A percentile compares a stretch with the other conserved stretches of the same genome.
Conservation (phyloP, 2,113 vertebrate species). For the Sinocyclocheilus anophthalmus region DNA sequence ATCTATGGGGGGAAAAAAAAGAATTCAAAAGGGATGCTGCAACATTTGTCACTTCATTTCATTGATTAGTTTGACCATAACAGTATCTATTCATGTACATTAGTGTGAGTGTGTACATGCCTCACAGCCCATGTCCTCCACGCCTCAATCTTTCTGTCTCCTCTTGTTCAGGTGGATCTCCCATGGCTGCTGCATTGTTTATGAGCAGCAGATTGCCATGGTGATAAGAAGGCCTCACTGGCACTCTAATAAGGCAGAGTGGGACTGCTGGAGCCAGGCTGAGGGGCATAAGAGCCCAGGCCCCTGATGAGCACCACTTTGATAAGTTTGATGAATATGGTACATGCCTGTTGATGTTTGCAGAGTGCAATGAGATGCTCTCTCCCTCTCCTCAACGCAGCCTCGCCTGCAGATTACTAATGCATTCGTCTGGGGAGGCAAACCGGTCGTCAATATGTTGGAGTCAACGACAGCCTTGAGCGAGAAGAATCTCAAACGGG, state of each 20-base stretch:
- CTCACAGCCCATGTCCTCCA: neutral
- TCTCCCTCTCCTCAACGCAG: conserved; percentile 29
- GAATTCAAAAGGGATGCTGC: neutral
- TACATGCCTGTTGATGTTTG: conserved; percentile 57
- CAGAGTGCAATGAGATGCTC: conserved; percentile 50
- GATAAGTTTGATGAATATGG: conserved; percentile 61
- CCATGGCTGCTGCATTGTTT: conserved; percentile 52
- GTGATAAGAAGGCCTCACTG: conserved; percentile 46
- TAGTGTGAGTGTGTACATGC: conserved; percentile 3
- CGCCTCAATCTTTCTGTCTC: conserved; percentile 12
- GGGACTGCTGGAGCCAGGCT: conserved; percentile 50
- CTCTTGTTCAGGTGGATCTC: conserved; percentile 42
- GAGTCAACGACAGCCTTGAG: conserved; percentile 49
- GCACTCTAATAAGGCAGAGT: conserved; percentile 56
- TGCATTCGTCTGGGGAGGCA: conserved; percentile 51
- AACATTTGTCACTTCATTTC: neutral
- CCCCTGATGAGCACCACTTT: conserved; percentile 50
- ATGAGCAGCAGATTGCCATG: conserved; percentile 58
- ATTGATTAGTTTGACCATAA: neutral
- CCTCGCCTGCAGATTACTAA: conserved; percentile 49
- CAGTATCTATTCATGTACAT: neutral
- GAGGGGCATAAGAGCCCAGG: conserved; percentile 44
- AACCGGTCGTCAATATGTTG: conserved; percentile 46
- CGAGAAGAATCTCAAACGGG: neutral
- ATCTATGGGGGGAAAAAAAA: too few relatives aligned